Percentiles rank a stretch among this genome's conserved stretches.
Evolutionary conservation across 2,113 vertebrate species (phyloP).

Genomic region (Mesembrinibis cayennensis): DNA sequence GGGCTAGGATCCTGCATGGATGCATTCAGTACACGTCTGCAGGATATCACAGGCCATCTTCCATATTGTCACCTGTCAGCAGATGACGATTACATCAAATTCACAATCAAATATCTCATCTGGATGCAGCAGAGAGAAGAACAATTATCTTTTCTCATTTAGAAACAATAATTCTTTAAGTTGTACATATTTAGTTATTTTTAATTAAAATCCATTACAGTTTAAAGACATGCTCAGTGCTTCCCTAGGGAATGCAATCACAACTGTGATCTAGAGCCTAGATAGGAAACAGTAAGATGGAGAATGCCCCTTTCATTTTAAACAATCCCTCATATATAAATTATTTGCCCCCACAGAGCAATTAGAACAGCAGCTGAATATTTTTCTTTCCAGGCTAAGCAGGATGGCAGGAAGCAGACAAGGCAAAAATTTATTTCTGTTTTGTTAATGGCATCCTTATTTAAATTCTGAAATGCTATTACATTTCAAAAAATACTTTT

Average conservation of each 20-base stretch:
- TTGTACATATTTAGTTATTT: background rate
- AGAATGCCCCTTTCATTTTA: slow-evolving; percentile 17
- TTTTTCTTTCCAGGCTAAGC: background rate
- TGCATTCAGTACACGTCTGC: background rate
- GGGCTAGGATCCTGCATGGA: background rate
- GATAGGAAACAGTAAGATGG: background rate
- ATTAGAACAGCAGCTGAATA: slow-evolving; percentile 8
- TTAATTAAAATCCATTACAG: slow-evolving; percentile 17
- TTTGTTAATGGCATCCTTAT: background rate
- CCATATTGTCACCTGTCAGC: background rate
- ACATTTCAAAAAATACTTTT: background rate
- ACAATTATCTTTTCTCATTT: background rate
- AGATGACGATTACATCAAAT: background rate
- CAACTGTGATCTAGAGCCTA: background rate
- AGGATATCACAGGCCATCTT: background rate
- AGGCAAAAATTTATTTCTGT: slow-evolving; percentile 13
- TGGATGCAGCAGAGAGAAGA: background rate
- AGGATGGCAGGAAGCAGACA: background rate
- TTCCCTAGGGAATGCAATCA: background rate
- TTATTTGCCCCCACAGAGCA: slow-evolving; percentile 17
- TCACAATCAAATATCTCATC: background rate
- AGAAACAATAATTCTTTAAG: slow-evolving; percentile 1
- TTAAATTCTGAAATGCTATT: slow-evolving; percentile 15
- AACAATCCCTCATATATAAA: slow-evolving; percentile 15
- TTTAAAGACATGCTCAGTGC: background rate